Base-by-base conservation (phyloP, 2,888 invertebrate genomes). In the Steinernema hermaphroditum region DNA sequence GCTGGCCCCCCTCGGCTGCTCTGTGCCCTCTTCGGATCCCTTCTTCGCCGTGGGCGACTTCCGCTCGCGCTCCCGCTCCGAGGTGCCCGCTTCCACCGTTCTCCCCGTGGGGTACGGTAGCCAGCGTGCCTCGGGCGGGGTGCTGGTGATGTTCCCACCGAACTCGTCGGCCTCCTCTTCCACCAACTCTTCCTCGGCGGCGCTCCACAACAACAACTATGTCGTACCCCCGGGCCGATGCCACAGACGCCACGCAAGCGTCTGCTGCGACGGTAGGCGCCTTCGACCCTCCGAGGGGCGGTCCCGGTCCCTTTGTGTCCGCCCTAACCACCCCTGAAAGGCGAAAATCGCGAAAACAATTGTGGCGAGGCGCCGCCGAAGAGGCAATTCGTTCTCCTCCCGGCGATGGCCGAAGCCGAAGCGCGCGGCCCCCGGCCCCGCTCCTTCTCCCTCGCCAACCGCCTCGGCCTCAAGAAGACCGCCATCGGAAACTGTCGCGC, bases 251-350 rank as follows among this genome's bases (percentile, higher is more conserved):
- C 54, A 54, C 54, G 54, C 54, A 6, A 54, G 54, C 54, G 54
- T 54, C 54, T 54, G 54, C 54, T 54, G 54, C 54, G 54, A 54
- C 54, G 54, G 54, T 54, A 54, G 6, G 4, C 37, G n/a, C n/a
- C n/a, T n/a, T n/a, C n/a, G n/a, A n/a, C n/a, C n/a, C n/a, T n/a
- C n/a, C n/a, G n/a, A n/a, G n/a, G n/a, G n/a, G n/a, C n/a, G n/a
- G n/a, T n/a, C n/a, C n/a, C n/a, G n/a, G n/a, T n/a, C n/a, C n/a
- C n/a, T 9, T 41, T 41, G 9, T 16, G 9, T 8, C 49, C 49
- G 19, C 9, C 49, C 9, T n/a, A 49, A 12, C 14, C 49, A 6
- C 6, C 9, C 19, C 6, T 19, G 6, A 49, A 41, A 41, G 43
- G 12, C 49, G 49, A 49, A 49, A 9, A 19, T 19, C 49, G 49